Base-by-base conservation (phyloP, 2,888 invertebrate species). In the Tetheella fluctuosa region DNA sequence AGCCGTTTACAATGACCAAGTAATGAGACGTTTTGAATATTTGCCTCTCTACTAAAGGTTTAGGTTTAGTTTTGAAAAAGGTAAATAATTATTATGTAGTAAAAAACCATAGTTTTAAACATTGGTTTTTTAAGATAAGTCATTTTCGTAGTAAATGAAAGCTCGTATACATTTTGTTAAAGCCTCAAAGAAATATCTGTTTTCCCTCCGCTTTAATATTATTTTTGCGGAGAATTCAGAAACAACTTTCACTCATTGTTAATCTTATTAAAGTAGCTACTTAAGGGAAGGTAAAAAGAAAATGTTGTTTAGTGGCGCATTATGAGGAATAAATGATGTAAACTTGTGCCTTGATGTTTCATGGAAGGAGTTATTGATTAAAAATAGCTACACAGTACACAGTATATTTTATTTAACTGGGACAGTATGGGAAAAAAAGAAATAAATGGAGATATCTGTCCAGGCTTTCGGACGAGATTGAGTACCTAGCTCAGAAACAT, bases 1-100 rank as follows among this genome's bases (percentile, higher is more conserved):
- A 59, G 68, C 67, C 67, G 67, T 78, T 79, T 76, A 74, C 72
- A 78, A 74, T 75, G 77, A 76, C 68, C 68, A 58, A 55, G 58
- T 61, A n/a, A n/a, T 61, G 65, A 54, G 61, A 55, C 56, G 53
- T 52, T 58, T 54, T n/a, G n/a, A 20, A 55, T 37, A 56, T 56
- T 62, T 62, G 30, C 30, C 30, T 25, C 25, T 25, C 25, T 25
- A 2, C 25, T 57, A 59, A 28, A 58, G n/a, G n/a, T n/a, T n/a
- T n/a, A n/a, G n/a, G n/a, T n/a, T n/a, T n/a, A n/a, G n/a, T n/a
- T n/a, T n/a, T n/a, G n/a, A n/a, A n/a, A n/a, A n/a, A n/a, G n/a
- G n/a, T n/a, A n/a, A n/a, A n/a, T n/a, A n/a, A n/a, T n/a, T n/a
- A n/a, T n/a, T n/a, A n/a, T n/a, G n/a, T n/a, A n/a, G n/a, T n/a